phyloP scores from a whole-genome alignment of 2,113 vertebrate genomes.

The Oceanites oceanicus region DNA sequence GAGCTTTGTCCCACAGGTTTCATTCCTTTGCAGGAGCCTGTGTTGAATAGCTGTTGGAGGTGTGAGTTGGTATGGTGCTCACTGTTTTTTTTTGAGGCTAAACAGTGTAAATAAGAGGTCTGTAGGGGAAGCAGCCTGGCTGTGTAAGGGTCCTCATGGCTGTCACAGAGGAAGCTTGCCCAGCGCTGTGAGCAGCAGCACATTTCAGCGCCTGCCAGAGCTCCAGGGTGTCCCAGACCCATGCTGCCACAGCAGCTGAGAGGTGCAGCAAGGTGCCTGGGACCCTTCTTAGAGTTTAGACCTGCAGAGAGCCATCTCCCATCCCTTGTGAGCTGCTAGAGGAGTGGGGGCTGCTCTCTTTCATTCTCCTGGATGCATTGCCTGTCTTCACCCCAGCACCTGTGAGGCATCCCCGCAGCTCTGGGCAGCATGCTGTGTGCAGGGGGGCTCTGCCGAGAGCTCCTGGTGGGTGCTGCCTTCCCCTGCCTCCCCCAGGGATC shows the following conservation, averaged over 20 bases:
- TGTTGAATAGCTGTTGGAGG: not conserved
- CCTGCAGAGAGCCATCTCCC: not conserved
- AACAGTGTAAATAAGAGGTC: not conserved
- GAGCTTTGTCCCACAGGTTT: not conserved
- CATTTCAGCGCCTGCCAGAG: not conserved
- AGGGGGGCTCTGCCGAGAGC: not conserved
- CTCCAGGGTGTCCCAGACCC: not conserved
- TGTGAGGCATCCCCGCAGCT: accelerated
- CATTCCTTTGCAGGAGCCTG: not conserved
- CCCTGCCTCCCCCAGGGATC: not conserved
- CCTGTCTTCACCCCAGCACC: not conserved
- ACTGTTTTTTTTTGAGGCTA: not conserved
- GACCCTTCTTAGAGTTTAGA: not conserved
- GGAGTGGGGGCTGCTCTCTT: not conserved
- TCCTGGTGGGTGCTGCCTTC: not conserved
- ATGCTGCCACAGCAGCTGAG: not conserved
- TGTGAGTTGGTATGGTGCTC: not conserved
- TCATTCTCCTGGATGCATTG: accelerated
- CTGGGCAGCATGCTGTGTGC: not conserved
- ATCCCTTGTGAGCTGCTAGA: not conserved
- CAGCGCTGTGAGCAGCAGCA: accelerated
- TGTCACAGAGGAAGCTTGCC: not conserved
- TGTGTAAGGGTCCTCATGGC: accelerated
- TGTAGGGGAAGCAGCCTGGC: not conserved
- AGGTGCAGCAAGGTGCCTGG: not conserved